Evolutionary conservation across 2,797 vertebrate genomes (phyloP), one percentile per base, ranked within the genome.

Genomic region (Chelon labrosus): DNA sequence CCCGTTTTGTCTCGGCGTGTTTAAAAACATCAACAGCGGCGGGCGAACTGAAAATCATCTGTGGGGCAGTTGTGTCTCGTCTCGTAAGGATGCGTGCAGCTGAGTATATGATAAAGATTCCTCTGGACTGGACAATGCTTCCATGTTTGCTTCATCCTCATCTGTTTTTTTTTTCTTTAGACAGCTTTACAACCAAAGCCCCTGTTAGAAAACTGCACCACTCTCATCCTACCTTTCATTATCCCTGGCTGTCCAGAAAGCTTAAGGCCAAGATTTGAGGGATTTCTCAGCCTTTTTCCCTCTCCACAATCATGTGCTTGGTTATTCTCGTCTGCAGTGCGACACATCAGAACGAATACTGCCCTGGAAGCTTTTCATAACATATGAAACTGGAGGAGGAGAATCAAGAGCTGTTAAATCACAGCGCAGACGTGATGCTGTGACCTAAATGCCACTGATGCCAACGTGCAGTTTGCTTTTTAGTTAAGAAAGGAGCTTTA

Each of bases 401-500:
- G 73, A 82, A 80, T 83, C 53, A 39, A 17, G 70, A 86, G 84
- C 80, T 72, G 79, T 77, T 80, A 77, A 85, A 73, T 81, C 76
- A 77, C 35, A 66, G 73, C 51, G 75, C 20, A 79, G 73, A 76
- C 83, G 75, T 52, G 74, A 73, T 56, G 80, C 82, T 53, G 78
- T 86, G 90, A 89, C 91, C 85, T 78, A 79, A 83, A 88, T 88
- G 87, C 83, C 80, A 85, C 69, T 19, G 52, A 87, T 80, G 84
- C 82, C 80, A 86, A 64, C 66, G 35, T 53, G 69, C 79, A 73
- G 12, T 80, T 82, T 73, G 56, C 77, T 61, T 70, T 66, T 63
- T 13, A 65, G 2, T 16, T 44, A 31, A 31, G 31, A 31, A 31
- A 31, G 31, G 16, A 82, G 76, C 79, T 83, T 74, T 59, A 58